Evolutionary conservation across 2,888 invertebrate genomes (phyloP).

Genomic region (Cephus pygmeus): DNA sequence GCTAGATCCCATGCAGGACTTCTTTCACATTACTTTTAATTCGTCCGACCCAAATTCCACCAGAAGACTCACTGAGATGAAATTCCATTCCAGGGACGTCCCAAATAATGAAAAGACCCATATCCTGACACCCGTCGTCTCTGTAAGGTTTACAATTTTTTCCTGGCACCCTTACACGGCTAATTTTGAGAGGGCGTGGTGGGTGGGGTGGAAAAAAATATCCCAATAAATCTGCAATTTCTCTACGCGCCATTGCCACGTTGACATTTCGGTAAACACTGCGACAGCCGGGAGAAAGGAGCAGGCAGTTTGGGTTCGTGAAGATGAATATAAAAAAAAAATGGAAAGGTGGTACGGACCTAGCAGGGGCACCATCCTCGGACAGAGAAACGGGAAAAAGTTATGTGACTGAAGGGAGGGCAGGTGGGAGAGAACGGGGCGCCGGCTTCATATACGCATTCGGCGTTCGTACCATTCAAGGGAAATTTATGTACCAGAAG

Average conservation of each 20-base stretch:
- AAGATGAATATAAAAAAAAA: conserved; percentile 9
- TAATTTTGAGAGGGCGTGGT: background rate
- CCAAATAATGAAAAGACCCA: background rate
- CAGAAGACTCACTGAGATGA: background rate
- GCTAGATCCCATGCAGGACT: background rate
- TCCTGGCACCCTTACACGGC: background rate
- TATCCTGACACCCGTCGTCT: background rate
- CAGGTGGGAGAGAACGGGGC: conserved; percentile 43
- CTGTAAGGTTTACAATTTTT: background rate
- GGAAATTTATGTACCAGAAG: conserved; percentile 56
- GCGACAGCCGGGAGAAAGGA: conserved; percentile 1
- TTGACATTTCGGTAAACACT: conserved; percentile 37
- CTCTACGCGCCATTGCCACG: conserved; percentile 20
- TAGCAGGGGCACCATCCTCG: conserved; percentile 18
- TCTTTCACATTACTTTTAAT: background rate
- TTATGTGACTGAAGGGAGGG: conserved; percentile 36
- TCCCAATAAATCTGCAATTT: conserved; percentile 42
- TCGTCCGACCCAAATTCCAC: background rate
- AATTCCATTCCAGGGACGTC: background rate
- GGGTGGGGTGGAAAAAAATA: background rate
- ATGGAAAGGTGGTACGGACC: conserved; percentile 20
- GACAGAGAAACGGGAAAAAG: conserved; percentile 24
- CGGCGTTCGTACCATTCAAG: conserved; percentile 39
- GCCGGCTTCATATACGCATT: conserved; percentile 40
- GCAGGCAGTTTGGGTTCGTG: conserved; percentile 17